Percentiles rank a stretch among this genome's conserved stretches.
Evolutionary conservation across 2,888 invertebrate genomes (phyloP).

Genomic region (Seira ritae): DNA sequence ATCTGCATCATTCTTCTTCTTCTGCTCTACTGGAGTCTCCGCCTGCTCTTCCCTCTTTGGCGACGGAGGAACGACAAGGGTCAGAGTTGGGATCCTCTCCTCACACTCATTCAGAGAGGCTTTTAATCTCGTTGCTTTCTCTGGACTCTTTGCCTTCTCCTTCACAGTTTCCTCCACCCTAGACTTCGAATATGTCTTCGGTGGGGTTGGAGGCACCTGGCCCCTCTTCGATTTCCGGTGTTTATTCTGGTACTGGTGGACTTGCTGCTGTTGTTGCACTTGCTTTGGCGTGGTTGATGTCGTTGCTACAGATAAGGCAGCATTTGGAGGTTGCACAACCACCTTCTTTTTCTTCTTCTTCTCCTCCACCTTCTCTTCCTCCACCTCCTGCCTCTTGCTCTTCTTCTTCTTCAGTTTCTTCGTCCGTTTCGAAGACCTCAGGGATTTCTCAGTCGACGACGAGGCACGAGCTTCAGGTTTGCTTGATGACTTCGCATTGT

Average conservation of each 20-base stretch:
- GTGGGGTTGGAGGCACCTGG: neutral
- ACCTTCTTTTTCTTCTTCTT: neutral
- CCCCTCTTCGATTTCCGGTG: too few relatives aligned
- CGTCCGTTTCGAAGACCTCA: neutral
- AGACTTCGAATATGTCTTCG: neutral
- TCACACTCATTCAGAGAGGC: neutral
- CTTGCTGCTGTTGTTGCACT: too few relatives aligned
- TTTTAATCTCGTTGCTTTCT: neutral
- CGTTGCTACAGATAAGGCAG: too few relatives aligned
- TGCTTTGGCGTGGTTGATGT: too few relatives aligned
- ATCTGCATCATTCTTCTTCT: neutral
- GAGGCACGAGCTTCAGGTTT: neutral
- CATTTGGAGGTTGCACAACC: too few relatives aligned
- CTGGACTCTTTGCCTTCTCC: neutral
- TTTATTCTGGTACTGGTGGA: too few relatives aligned
- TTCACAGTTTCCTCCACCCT: neutral
- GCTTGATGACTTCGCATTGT: conserved; percentile 12
- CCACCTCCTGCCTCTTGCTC: conserved; percentile 24
- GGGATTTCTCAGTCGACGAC: too few relatives aligned
- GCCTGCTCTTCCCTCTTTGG: conserved; percentile 33
- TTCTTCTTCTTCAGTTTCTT: conserved; percentile 30
- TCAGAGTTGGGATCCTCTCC: conserved; percentile 33
- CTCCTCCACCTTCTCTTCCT: neutral
- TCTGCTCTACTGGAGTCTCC: neutral
- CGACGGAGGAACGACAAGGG: conserved; percentile 25